phyloP scores from a whole-genome alignment of 2,113 vertebrate genomes.

The Climacteris rufus region DNA sequence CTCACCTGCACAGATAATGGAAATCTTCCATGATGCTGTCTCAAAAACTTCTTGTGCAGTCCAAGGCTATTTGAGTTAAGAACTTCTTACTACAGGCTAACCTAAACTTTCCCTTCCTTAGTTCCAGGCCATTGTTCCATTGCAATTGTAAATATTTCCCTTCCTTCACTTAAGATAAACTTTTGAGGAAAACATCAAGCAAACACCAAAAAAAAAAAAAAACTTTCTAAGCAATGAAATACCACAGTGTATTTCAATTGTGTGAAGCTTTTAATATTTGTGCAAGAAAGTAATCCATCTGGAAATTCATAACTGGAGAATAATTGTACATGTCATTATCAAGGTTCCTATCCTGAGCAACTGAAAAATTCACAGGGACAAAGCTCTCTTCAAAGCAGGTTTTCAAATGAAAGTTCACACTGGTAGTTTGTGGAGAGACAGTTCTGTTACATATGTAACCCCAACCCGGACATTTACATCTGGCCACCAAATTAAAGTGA shows the following conservation, averaged over 20 bases:
- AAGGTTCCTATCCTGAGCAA: neutral
- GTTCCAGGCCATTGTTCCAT: constrained; percentile 60
- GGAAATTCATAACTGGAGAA: neutral
- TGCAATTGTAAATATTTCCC: constrained; percentile 61
- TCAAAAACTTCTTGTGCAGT: neutral
- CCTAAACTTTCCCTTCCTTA: constrained; percentile 59
- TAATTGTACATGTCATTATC: neutral
- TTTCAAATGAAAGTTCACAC: neutral
- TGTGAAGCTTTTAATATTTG: constrained; percentile 19
- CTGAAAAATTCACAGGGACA: neutral
- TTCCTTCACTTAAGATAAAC: constrained; percentile 70
- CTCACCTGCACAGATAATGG: neutral
- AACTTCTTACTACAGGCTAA: constrained; percentile 3
- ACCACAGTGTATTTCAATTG: constrained; percentile 9
- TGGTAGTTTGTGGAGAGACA: neutral
- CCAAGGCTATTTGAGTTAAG: neutral
- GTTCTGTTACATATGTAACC: neutral
- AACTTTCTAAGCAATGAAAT: constrained; percentile 40
- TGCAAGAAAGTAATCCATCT: neutral
- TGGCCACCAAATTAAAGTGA: neutral
- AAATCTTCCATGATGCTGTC: neutral
- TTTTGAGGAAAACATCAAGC: constrained; percentile 64
- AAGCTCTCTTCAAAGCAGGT: neutral
- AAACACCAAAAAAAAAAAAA: neutral
- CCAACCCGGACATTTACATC: neutral